Evolutionary conservation across 2,888 invertebrate species (phyloP).

Genomic region (Folsomia manolachei): DNA sequence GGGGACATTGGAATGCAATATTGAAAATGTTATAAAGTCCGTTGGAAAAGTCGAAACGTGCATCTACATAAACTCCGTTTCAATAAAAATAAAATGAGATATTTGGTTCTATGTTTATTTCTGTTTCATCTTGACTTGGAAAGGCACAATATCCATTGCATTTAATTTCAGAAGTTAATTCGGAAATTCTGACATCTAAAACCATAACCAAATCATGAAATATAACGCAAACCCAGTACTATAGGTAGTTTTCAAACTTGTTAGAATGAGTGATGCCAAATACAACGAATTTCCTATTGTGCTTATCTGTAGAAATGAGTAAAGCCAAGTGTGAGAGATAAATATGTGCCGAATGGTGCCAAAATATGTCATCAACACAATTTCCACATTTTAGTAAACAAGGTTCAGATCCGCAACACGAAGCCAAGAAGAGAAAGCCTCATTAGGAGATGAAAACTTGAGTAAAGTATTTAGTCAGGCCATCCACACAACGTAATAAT

Average conservation of each 20-base stretch:
- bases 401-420: neutral
- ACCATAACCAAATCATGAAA: no score
- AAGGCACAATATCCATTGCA: no score
- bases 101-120: no score
- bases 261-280: no score
- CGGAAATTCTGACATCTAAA: no score
- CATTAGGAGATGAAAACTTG: conserved; percentile 1
- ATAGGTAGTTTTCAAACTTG: no score
- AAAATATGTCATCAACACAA: conserved; percentile 20
- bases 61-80: neutral
- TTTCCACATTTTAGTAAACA: neutral
- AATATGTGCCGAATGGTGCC: conserved; percentile 11
- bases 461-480: neutral
- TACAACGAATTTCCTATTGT: no score
- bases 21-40: neutral
- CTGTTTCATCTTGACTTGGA: no score
- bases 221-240: no score
- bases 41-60: conserved; percentile 13
- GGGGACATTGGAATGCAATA: conserved; percentile 15
- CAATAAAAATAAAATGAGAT: neutral
- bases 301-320: no score
- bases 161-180: no score
- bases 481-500: neutral
- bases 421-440: neutral
- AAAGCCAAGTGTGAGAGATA: neutral